Conservation (phyloP, 1,140 invertebrate genomes). For the Drosophila truncata region DNA sequence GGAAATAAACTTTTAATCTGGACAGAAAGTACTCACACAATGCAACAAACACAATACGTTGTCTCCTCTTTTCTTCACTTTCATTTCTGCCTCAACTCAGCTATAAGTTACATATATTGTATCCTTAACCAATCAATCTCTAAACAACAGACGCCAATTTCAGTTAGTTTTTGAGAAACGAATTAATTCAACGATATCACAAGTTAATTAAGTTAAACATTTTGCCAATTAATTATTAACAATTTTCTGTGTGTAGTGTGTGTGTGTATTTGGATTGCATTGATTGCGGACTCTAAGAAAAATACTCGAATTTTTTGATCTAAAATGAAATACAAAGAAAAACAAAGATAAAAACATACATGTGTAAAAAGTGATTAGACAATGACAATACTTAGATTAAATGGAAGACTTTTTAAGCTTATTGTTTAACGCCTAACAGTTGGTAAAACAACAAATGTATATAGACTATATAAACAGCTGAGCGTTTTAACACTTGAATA, state of each 20-base stretch:
- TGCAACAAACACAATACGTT: slow-evolving; percentile 49
- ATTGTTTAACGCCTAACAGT: background rate
- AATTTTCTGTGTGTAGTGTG: slow-evolving; percentile 21
- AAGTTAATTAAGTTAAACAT: slow-evolving; percentile 4
- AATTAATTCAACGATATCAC: slow-evolving; percentile 33
- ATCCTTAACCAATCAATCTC: slow-evolving; percentile 35
- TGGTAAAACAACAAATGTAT: slow-evolving; percentile 11
- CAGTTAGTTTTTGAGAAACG: slow-evolving; percentile 26
- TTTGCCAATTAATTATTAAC: slow-evolving; percentile 12
- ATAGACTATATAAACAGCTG: background rate
- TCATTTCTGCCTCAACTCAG: slow-evolving; percentile 69
- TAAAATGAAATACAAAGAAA: slow-evolving; percentile 79
- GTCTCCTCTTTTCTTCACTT: slow-evolving; percentile 21
- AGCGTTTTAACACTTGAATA: background rate
- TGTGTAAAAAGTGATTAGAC: slow-evolving; percentile 21
- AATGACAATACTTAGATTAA: slow-evolving; percentile 16
- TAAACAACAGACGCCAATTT: slow-evolving; percentile 17
- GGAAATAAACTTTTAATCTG: slow-evolving; percentile 21
- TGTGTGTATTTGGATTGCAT: slow-evolving; percentile 23
- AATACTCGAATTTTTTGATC: slow-evolving; percentile 79
- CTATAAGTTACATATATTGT: slow-evolving; percentile 51
- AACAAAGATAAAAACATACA: slow-evolving; percentile 45
- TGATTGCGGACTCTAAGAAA: slow-evolving; percentile 53
- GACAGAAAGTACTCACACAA: slow-evolving; percentile 81
- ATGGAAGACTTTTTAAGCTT: background rate